phyloP scores from a whole-genome alignment of 53 echinoderm and acorn worm species.

The Paracentrotus lividus region DNA sequence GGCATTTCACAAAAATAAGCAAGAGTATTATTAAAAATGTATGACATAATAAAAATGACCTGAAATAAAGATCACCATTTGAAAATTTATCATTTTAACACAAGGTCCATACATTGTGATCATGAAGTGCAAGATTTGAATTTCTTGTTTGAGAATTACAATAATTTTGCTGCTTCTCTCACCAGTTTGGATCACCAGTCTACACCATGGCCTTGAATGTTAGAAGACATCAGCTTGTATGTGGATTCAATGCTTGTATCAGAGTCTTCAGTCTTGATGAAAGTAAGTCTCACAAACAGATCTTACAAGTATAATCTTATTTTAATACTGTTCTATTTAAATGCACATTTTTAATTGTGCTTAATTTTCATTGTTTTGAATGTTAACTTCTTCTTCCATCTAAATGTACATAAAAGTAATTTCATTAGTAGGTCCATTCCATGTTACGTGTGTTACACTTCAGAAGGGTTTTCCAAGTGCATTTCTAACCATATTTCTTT shows the following conservation, averaged over 20 bases:
- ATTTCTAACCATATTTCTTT: too few relatives aligned
- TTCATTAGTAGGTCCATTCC: too few relatives aligned
- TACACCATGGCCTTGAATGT: constrained; percentile 95
- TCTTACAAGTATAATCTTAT: neutral
- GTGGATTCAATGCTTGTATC: constrained; percentile 93
- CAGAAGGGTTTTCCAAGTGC: too few relatives aligned
- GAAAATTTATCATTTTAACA: too few relatives aligned
- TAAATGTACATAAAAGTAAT: too few relatives aligned
- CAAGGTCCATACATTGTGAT: too few relatives aligned
- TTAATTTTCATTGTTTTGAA: neutral
- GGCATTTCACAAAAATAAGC: too few relatives aligned
- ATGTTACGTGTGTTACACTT: too few relatives aligned
- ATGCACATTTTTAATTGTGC: neutral
- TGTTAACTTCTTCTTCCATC: too few relatives aligned
- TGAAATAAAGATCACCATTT: too few relatives aligned
- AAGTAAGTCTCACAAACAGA: constrained; percentile 77
- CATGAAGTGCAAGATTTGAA: neutral
- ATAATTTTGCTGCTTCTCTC: neutral
- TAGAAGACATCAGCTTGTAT: constrained; percentile 88
- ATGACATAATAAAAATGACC: too few relatives aligned
- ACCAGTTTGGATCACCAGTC: constrained; percentile 93
- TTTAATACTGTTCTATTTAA: neutral
- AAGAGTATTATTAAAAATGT: too few relatives aligned
- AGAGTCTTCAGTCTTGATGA: constrained; percentile 93
- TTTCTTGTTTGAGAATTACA: neutral